Conservation (phyloP, 1,140 invertebrate species). For the Cheumatopsyche charites region DNA sequence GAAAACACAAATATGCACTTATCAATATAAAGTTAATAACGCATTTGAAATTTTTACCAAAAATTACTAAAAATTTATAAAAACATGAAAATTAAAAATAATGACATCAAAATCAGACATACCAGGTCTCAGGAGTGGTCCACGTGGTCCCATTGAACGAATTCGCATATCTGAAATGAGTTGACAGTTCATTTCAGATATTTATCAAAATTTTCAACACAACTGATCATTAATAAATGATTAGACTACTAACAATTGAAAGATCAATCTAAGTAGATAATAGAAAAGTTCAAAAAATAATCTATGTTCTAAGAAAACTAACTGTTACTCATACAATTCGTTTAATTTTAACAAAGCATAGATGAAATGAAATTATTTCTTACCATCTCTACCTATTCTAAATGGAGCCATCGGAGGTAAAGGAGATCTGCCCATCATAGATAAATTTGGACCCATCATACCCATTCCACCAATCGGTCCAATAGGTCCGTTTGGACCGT, state of each 20-base stretch:
- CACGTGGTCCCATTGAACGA: slow-evolving; percentile 54
- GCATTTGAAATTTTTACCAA: no score
- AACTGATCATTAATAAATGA: no score
- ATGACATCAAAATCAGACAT: neutral
- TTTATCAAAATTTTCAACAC: no score
- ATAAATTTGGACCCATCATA: slow-evolving; percentile 27
- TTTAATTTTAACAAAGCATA: no score
- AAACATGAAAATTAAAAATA: neutral
- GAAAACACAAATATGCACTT: no score
- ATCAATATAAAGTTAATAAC: no score
- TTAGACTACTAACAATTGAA: no score
- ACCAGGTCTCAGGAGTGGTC: slow-evolving; percentile 52
- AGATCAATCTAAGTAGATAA: no score
- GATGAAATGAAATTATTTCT: slow-evolving; percentile 25
- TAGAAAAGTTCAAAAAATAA: no score
- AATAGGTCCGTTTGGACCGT: slow-evolving; percentile 13
- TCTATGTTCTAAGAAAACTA: no score
- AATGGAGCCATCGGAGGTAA: slow-evolving; percentile 46
- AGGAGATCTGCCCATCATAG: slow-evolving; percentile 40
- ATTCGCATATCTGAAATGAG: slow-evolving; percentile 57
- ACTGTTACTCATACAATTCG: no score
- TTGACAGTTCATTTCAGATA: neutral
- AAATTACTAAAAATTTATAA: neutral
- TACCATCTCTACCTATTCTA: slow-evolving; percentile 44
- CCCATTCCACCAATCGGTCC: slow-evolving; percentile 23